A percentile compares a stretch with the other conserved stretches of the same genome.
Evolutionary conservation across 2,888 invertebrate species (phyloP).

Genomic region (Melieria picta): DNA sequence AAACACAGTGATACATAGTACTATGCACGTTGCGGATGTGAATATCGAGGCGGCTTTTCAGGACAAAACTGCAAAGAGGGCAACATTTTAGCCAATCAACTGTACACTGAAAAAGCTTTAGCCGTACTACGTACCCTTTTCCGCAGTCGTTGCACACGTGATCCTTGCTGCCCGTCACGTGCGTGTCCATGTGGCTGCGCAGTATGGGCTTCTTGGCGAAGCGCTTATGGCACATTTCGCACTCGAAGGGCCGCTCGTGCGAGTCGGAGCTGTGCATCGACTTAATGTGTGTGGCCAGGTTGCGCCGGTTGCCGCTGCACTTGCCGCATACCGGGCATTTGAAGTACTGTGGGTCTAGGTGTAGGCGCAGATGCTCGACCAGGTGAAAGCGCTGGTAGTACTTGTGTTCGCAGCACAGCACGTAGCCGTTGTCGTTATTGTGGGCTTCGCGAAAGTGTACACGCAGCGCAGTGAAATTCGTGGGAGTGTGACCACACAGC

Average conservation of each 20-base stretch:
- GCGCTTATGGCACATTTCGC: constrained; percentile 42
- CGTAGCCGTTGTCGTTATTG: constrained; percentile 40
- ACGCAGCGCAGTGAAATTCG: constrained; percentile 42
- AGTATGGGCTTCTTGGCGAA: constrained; percentile 42
- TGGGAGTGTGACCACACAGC: constrained; percentile 38
- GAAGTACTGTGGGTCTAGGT: constrained; percentile 47
- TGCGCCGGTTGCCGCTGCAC: constrained; percentile 40
- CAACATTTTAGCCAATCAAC: neutral
- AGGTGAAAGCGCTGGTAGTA: constrained; percentile 46
- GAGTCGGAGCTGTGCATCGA: constrained; percentile 37
- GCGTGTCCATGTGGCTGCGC: constrained; percentile 44
- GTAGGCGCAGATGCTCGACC: constrained; percentile 47
- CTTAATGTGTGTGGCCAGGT: constrained; percentile 43
- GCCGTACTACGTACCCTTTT: constrained; percentile 36
- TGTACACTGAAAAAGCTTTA: constrained; percentile 15
- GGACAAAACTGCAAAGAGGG: constrained; percentile 37
- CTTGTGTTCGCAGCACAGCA: constrained; percentile 46
- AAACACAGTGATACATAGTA: constrained; percentile 44
- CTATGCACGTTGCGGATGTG: constrained; percentile 38
- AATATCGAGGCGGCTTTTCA: constrained; percentile 40
- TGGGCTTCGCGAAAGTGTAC: constrained; percentile 44
- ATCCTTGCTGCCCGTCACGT: constrained; percentile 40
- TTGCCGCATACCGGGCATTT: constrained; percentile 46
- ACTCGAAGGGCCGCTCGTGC: constrained; percentile 39
- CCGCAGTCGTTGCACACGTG: constrained; percentile 47